These are phyloP conservation scores for Chelon auratus DNA, from an alignment of 2,797 vertebrate genomes.

Conservation along the genomic window DNA sequence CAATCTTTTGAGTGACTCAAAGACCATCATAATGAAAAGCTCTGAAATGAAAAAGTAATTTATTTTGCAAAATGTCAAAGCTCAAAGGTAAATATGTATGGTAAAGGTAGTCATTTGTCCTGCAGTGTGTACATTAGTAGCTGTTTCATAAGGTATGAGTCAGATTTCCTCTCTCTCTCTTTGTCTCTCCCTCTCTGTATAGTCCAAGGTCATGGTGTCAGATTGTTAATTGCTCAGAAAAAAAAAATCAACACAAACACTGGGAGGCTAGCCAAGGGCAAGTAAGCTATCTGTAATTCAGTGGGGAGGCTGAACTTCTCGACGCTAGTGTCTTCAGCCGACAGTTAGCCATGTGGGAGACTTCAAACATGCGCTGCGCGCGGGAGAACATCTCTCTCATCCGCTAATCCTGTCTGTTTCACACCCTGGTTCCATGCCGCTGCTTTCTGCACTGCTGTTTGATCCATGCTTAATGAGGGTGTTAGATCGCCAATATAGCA, in stretches of 20 bases:
- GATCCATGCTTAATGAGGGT: slow-evolving; percentile 81
- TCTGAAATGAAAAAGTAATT: no score
- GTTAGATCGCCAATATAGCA: slow-evolving; percentile 77
- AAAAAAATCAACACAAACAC: slow-evolving; percentile 61
- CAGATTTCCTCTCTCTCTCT: neutral
- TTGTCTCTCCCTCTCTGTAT: neutral
- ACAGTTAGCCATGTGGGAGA: slow-evolving; percentile 73
- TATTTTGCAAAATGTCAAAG: neutral
- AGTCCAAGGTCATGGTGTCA: slow-evolving; percentile 65
- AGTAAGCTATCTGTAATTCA: slow-evolving; percentile 65
- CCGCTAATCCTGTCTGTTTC: slow-evolving; percentile 77
- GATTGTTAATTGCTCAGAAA: slow-evolving; percentile 68
- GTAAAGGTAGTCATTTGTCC: neutral
- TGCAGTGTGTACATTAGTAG: neutral
- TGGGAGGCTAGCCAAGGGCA: slow-evolving; percentile 64
- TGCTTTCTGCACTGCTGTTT: slow-evolving; percentile 69
- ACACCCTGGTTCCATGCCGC: slow-evolving; percentile 61
- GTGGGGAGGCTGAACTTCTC: slow-evolving; percentile 61
- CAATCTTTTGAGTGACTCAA: neutral
- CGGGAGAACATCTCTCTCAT: slow-evolving; percentile 71
- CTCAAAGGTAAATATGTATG: neutral
- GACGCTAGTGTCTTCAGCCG: slow-evolving; percentile 55
- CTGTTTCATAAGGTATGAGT: neutral
- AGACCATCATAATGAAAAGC: no score
- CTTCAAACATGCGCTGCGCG: slow-evolving; percentile 66